A percentile compares a stretch with the other conserved stretches of the same genome.
Conservation (phyloP, 2,113 vertebrate genomes). For the Grallaria varia region DNA sequence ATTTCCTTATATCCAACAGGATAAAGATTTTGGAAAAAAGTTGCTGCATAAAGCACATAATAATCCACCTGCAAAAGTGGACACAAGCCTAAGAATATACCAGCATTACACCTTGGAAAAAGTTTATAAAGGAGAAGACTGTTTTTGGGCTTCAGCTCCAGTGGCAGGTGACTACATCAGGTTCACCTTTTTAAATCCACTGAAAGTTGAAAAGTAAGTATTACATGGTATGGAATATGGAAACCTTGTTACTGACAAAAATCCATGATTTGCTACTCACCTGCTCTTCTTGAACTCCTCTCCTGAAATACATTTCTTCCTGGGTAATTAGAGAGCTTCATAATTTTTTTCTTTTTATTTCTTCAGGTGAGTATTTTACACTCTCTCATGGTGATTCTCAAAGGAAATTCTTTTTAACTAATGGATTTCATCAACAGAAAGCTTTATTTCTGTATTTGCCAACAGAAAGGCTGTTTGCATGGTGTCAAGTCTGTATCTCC, state of each 20-base stretch:
- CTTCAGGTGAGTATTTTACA: neutral
- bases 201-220: slow-evolving; percentile 69
- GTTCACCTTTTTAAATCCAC: slow-evolving; percentile 55
- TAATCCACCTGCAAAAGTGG: slow-evolving; percentile 67
- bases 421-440: neutral
- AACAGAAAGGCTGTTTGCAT: neutral
- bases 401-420: neutral
- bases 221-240: neutral
- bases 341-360: neutral
- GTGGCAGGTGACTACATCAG: slow-evolving; percentile 64
- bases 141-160: slow-evolving; percentile 69
- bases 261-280: neutral
- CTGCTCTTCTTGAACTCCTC: neutral
- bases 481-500: neutral
- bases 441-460: neutral
- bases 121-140: slow-evolving; percentile 54
- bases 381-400: neutral
- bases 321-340: neutral
- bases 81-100: slow-evolving; percentile 58
- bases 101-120: slow-evolving; percentile 62
- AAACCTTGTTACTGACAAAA: neutral
- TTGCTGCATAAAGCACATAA: slow-evolving; percentile 51
- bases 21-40: slow-evolving; percentile 66
- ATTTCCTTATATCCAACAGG: slow-evolving; percentile 51
- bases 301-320: neutral